These are phyloP conservation scores for Nephrotoma flavescens DNA, from an alignment of 2,888 invertebrate species.

Conservation along the genomic window DNA sequence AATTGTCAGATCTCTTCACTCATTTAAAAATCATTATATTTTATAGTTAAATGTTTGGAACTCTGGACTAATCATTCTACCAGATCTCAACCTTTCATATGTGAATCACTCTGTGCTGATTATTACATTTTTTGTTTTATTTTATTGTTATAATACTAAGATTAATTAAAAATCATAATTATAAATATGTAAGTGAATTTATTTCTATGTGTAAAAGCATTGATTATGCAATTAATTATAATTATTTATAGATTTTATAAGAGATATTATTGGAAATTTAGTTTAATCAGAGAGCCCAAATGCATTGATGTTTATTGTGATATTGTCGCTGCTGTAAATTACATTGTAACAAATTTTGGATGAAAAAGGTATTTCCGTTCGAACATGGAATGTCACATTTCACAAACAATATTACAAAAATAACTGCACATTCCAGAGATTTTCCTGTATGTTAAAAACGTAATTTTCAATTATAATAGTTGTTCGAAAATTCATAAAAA, in stretches of 20 bases:
- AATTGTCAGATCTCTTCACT: no score
- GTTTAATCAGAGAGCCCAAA: background rate
- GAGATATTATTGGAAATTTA: background rate
- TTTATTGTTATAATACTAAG: background rate
- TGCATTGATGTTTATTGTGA: background rate
- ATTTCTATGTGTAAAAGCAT: background rate
- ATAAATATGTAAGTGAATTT: background rate
- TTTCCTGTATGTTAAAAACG: no score
- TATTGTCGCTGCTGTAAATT: background rate
- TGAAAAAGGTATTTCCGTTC: no score
- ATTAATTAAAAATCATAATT: background rate
- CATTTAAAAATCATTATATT: no score
- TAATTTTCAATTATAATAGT: no score
- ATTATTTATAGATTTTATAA: background rate
- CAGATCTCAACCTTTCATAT: background rate
- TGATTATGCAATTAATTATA: background rate
- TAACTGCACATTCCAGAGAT: no score
- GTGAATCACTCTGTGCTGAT: background rate
- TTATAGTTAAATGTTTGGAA: no score
- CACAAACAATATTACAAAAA: no score
- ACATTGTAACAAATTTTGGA: background rate
- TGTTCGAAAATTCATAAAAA: no score
- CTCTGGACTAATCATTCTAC: background rate
- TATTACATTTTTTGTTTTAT: background rate
- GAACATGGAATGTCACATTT: no score